Percentiles rank a stretch among this genome's conserved stretches.
phyloP scores from a whole-genome alignment of 2,113 vertebrate genomes.

The Rhynchopsitta pachyrhyncha region DNA sequence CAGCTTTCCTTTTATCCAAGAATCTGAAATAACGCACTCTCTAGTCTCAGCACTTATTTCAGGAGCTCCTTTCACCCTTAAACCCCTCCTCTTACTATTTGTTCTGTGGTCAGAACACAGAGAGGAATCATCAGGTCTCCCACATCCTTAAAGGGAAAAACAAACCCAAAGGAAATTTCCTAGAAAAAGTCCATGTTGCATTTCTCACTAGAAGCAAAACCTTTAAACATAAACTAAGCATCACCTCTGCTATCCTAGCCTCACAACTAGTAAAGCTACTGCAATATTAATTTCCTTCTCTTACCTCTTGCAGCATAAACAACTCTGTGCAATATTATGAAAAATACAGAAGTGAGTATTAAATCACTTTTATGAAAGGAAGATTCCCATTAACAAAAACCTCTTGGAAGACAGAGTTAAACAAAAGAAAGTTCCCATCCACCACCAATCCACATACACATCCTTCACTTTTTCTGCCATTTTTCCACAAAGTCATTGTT shows the following conservation, averaged over 20 bases:
- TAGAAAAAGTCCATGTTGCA: neutral
- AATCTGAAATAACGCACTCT: neutral
- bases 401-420: neutral
- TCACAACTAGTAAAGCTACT: neutral
- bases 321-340: neutral
- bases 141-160: neutral
- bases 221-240: neutral
- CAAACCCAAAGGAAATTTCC: neutral
- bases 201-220: neutral
- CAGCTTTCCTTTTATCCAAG: neutral
- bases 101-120: neutral
- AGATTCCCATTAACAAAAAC: neutral
- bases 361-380: neutral
- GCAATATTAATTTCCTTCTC: neutral
- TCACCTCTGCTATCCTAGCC: neutral
- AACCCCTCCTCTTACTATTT: neutral
- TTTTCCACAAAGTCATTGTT: neutral
- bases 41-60: neutral
- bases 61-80: neutral
- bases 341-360: neutral
- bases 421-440: neutral
- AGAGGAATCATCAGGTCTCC: neutral
- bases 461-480: neutral
- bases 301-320: neutral
- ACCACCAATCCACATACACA: rapidly evolving